Conservation (phyloP, 2,113 vertebrate species). For the Pycnonotus jocosus region DNA sequence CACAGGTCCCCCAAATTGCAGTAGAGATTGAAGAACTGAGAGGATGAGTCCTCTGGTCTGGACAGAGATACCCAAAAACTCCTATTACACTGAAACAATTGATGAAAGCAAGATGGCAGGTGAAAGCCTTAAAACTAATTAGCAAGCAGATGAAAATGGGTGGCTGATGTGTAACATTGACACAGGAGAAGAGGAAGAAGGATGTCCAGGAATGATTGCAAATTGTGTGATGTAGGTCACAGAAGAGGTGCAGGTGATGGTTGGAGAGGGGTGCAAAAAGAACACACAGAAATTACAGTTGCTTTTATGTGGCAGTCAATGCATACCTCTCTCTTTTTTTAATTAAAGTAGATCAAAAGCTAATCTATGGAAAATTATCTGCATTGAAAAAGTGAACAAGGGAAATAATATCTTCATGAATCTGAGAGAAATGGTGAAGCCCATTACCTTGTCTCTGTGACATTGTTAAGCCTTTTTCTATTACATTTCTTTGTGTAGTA, state of each 20-base stretch:
- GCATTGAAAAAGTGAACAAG: neutral
- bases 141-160: neutral
- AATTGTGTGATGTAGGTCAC: neutral
- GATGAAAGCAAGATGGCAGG: neutral
- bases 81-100: neutral
- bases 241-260: neutral
- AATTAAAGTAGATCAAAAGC: conserved; percentile 9
- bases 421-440: neutral
- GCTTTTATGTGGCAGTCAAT: neutral
- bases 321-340: neutral
- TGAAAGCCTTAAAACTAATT: neutral
- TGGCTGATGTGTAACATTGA: neutral
- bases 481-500: neutral
- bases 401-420: neutral
- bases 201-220: neutral
- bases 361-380: neutral
- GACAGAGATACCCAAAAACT: neutral
- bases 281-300: neutral
- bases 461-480: neutral
- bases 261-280: neutral
- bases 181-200: neutral
- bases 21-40: neutral
- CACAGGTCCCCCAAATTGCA: neutral
- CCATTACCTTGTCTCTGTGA: conserved; percentile 11
- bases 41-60: neutral